These are phyloP conservation scores for Sminthurinus signatus DNA, from an alignment of 1,140 invertebrate species.

Conservation along the genomic window DNA sequence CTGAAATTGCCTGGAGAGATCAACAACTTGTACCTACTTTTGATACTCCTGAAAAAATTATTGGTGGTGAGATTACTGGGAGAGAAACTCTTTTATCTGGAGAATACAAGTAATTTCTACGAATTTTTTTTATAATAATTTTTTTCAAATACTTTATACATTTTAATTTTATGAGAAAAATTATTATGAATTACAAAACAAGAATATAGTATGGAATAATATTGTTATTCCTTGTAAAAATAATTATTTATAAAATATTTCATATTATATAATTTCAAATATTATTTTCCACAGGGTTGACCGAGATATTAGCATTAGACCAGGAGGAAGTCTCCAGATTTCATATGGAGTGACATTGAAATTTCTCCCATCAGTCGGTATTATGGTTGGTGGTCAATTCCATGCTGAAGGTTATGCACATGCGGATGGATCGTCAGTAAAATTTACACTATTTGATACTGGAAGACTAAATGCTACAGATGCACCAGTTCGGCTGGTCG, in stretches of 20 bases:
- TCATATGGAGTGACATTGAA: constrained; percentile 71
- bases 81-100: constrained; percentile 65
- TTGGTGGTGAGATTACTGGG: constrained; percentile 85
- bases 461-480: constrained; percentile 56
- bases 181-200: too few species aligned
- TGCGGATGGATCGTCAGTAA: constrained; percentile 50
- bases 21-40: constrained; percentile 71
- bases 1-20: constrained; percentile 64
- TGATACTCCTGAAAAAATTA: constrained; percentile 51
- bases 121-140: too few species aligned
- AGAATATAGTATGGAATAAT: too few species aligned
- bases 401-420: constrained; percentile 62
- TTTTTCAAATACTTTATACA: too few species aligned
- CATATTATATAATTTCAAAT: too few species aligned
- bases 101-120: constrained; percentile 60
- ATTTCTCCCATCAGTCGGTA: constrained; percentile 85
- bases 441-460: constrained; percentile 59
- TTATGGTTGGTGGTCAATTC: constrained; percentile 89
- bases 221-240: neutral
- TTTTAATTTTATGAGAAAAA: too few species aligned
- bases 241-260: neutral
- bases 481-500: constrained; percentile 65
- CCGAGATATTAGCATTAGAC: constrained; percentile 83
- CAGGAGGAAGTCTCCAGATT: constrained; percentile 76
- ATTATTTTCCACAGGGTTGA: constrained; percentile 27